Base-by-base conservation (phyloP, 1,140 invertebrate species). In the Olivierus martensii region DNA sequence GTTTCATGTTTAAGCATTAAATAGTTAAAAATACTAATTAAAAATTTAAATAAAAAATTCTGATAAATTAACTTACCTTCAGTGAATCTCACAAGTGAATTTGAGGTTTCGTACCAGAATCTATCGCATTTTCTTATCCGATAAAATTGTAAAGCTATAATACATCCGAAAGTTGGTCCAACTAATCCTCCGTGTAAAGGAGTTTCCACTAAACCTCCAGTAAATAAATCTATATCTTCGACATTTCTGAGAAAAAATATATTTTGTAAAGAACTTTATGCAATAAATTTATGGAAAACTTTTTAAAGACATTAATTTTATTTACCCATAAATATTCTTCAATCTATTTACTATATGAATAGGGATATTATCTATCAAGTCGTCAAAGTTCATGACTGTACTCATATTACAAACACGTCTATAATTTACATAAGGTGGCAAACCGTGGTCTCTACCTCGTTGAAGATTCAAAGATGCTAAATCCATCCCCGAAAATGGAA, bases 81-180 rank as follows among this genome's bases (percentile, higher is more conserved):
- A 2, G 84, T 87, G 65, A 95, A 95, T 38, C 81, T 71, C 1
- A 87, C 76, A 17, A 79, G 78, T 0, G 82, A 75, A 66, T 92
- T 84, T 56, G 83, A 81, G 51, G 87, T 93, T 72, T 95, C 91
- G 66, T 92, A 94, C 87, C 89, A 95, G 70, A 87, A 95, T 53
- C 91, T 73, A 73, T 95, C 91, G 66, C 90, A 94, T 65, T 89
- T 89, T 70, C 64, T 63, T 77, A 84, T 39, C 70, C 73, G 17
- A 73, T 77, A 58, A 59, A 77, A 78, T 55, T 79, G 76, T 52
- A 67, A 68, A 0, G 70, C 77, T 41, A 79, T 68, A 18, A 79
- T 66, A 58, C 75, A 77, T 11, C 71, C 73, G 58, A 79, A 77
- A 3, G 75, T 77, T 1, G 76, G 75, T 15, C 76, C 75, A 4